Evolutionary conservation across 1,140 invertebrate genomes (phyloP), one percentile per base, ranked within the genome.

Genomic region (Calephelis nemesis): DNA sequence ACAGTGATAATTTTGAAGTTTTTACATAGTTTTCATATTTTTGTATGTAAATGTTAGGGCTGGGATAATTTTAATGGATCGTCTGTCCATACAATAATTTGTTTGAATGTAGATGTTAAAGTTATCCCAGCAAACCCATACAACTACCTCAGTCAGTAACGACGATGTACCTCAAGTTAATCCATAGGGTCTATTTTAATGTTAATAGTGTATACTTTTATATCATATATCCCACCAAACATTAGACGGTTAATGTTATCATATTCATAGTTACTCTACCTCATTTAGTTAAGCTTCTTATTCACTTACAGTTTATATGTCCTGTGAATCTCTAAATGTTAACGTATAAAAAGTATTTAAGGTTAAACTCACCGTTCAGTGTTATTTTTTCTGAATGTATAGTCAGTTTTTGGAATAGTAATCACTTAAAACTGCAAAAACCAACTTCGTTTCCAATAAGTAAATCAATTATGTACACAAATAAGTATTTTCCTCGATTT

Each of bases 191-290:
- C 73, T 85, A 84, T 88, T 78, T 84, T 85, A 85, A 84, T 85
- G 82, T 88, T 86, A 75, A 81, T 87, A 78, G 67, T 77, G 70
- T 80, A 83, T 82, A 84, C 76, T 82, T 83, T 68, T 87, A 76
- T 85, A 84, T 78, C 79, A 79, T 90, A 83, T 82, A 86, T 88
- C 88, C 88, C 88, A 90, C 88, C 88, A 90, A 87, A 85, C 82
- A 78, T 84, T 86, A 88, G 83, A 81, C 76, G 73, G 75, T 76
- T 85, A 79, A 83, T 79, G 78, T 83, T 83, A 79, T 78, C 78
- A 85, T 88, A 80, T 73, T 84, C 83, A 87, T 87, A 85, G 83
- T 85, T 74, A 84, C 81, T 76, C 88, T 90, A 90, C 88, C 88
- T 90, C 88, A 90, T 83, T 88, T 88, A 87, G 82, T 83, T 83